phyloP scores from a whole-genome alignment of 2,113 vertebrate species.

The Cygnus atratus region DNA sequence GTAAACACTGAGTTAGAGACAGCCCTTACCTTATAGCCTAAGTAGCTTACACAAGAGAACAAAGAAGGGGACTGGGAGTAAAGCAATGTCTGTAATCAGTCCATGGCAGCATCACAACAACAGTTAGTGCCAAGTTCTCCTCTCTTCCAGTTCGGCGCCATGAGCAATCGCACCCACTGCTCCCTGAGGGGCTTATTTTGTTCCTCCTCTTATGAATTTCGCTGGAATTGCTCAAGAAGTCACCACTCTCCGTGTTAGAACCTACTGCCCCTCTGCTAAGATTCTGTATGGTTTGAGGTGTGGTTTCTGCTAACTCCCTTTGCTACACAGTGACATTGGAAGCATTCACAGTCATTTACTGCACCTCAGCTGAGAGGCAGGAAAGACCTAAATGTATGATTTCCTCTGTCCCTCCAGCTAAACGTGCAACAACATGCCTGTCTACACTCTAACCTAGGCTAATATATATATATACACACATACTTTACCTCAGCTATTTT shows the following conservation, averaged over 20 bases:
- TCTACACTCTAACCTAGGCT: conserved; percentile 43
- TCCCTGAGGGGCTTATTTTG: not conserved
- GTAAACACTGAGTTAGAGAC: not conserved
- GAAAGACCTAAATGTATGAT: conserved; percentile 40
- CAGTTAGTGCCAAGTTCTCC: not conserved
- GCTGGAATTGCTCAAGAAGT: not conserved
- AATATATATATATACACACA: not conserved
- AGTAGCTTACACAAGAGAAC: not conserved
- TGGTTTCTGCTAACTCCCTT: not conserved
- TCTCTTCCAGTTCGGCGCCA: not conserved
- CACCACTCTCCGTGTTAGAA: not conserved
- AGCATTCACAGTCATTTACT: not conserved
- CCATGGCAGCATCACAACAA: not conserved
- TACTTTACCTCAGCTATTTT: conserved; percentile 41
- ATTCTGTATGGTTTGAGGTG: not conserved
- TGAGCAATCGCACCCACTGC: not conserved
- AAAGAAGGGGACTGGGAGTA: not conserved
- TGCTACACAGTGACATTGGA: not conserved
- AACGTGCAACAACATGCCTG: conserved; percentile 40
- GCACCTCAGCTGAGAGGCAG: conserved; percentile 29
- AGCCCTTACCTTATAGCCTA: not conserved
- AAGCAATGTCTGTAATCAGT: not conserved
- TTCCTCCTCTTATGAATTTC: not conserved
- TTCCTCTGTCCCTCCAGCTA: conserved; percentile 58
- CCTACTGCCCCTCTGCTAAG: not conserved